Conservation (phyloP, 2,113 vertebrate species). For the Chrysochloris asiatica region DNA sequence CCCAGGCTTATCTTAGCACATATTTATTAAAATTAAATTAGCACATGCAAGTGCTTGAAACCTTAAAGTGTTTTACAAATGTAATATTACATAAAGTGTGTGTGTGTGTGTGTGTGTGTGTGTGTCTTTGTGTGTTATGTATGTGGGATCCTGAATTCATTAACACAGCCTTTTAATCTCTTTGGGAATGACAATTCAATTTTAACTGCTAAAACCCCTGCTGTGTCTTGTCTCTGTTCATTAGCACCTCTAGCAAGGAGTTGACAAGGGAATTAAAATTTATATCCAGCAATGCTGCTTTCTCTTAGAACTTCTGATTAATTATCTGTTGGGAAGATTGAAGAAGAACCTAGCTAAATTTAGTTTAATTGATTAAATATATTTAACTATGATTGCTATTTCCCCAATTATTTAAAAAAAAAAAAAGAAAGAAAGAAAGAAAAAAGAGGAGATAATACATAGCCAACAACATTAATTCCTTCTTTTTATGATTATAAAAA, state of each 20-base stretch:
- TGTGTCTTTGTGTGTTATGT: not conserved
- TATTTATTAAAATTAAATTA: not conserved
- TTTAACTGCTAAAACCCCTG: slow-evolving; percentile 24
- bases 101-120: not conserved
- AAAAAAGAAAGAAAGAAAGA: too few relatives aligned
- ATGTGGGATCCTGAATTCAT: not conserved
- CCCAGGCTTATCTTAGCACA: slow-evolving; percentile 1
- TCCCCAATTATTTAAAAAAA: not conserved
- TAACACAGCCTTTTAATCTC: slow-evolving; percentile 18
- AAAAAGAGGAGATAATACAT: not conserved
- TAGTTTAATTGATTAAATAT: slow-evolving; percentile 51
- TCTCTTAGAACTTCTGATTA: slow-evolving; percentile 34
- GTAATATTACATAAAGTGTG: not conserved
- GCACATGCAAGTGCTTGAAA: not conserved
- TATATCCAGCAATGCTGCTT: slow-evolving; percentile 37
- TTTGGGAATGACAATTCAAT: slow-evolving; percentile 27
- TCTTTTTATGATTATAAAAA: not conserved
- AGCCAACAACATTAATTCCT: not conserved
- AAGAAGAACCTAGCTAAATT: not conserved
- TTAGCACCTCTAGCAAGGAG: slow-evolving; percentile 65
- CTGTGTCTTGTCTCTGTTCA: slow-evolving; percentile 42
- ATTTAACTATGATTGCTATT: slow-evolving; percentile 25
- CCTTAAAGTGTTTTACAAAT: not conserved
- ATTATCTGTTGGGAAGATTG: slow-evolving; percentile 18
- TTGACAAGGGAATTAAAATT: slow-evolving; percentile 51